phyloP scores from a whole-genome alignment of 2,797 vertebrate species.

The Lagodon rhomboides region DNA sequence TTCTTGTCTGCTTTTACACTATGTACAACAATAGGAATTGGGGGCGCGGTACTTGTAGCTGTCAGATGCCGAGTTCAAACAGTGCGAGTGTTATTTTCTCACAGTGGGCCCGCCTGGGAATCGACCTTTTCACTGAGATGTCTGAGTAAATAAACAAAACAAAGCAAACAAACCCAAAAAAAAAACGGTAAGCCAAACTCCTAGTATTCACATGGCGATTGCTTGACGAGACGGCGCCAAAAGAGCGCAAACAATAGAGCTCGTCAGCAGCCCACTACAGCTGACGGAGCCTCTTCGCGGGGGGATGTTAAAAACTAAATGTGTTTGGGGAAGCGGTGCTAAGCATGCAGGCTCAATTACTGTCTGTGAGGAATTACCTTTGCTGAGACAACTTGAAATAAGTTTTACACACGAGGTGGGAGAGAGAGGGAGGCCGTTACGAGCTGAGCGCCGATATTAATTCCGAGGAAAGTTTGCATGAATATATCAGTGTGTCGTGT shows the following conservation, averaged over 20 bases:
- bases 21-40: slow-evolving; percentile 60
- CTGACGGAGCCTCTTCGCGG: slow-evolving; percentile 19
- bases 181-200: slow-evolving; percentile 48
- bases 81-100: slow-evolving; percentile 19
- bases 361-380: slow-evolving; percentile 16
- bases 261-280: slow-evolving; percentile 16
- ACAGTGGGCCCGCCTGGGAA: slow-evolving; percentile 32
- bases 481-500: slow-evolving; percentile 3
- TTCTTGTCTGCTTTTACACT: slow-evolving; percentile 59
- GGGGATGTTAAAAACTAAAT: slow-evolving; percentile 31
- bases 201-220: slow-evolving; percentile 6
- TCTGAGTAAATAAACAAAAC: slow-evolving; percentile 53
- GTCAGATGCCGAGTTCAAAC: slow-evolving; percentile 64
- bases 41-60: slow-evolving; percentile 56
- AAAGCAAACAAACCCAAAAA: slow-evolving; percentile 55
- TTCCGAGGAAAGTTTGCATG: slow-evolving; percentile 6
- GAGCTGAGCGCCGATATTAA: slow-evolving; percentile 26
- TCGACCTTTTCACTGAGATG: slow-evolving; percentile 74
- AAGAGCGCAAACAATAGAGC: slow-evolving; percentile 38
- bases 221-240: slow-evolving; percentile 30
- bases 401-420: slow-evolving; percentile 1
- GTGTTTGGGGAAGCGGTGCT: slow-evolving; percentile 19
- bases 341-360: background rate
- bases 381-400: slow-evolving; percentile 28
- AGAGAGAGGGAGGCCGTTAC: background rate